Conservation (phyloP, 2,797 vertebrate species). For the Hyperoplus immaculatus region DNA sequence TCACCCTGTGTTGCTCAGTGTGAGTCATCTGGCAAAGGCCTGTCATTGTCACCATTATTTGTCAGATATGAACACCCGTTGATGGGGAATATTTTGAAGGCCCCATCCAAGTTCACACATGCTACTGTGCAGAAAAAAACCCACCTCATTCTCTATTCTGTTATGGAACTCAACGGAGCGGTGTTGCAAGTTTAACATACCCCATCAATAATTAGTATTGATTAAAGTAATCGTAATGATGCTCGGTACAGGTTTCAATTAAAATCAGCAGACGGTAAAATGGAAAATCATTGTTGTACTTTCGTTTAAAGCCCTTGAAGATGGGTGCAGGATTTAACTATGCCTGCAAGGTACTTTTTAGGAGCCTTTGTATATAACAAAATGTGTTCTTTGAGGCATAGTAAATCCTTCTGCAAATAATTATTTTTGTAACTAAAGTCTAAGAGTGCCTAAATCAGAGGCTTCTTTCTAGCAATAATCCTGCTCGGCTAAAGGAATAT, state of each 20-base stretch:
- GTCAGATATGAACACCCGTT: conserved; percentile 17
- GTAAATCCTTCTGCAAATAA: neutral
- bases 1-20: conserved; percentile 36
- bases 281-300: neutral
- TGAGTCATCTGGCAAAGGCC: conserved; percentile 48
- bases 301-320: neutral
- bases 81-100: conserved; percentile 19
- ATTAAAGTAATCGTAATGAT: conserved; percentile 4
- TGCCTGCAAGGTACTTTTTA: neutral
- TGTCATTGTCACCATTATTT: conserved; percentile 16
- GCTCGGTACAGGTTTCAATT: neutral
- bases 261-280: neutral
- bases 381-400: neutral
- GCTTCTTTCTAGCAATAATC: too few relatives aligned
- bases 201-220: neutral
- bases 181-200: neutral
- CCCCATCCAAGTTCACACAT: neutral
- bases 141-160: neutral
- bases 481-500: neutral
- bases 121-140: neutral
- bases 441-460: neutral
- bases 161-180: neutral
- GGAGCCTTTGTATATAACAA: neutral
- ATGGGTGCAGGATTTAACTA: neutral
- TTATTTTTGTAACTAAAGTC: neutral